phyloP scores from a whole-genome alignment of 1,140 invertebrate genomes.

The Amphibalanus amphitrite region DNA sequence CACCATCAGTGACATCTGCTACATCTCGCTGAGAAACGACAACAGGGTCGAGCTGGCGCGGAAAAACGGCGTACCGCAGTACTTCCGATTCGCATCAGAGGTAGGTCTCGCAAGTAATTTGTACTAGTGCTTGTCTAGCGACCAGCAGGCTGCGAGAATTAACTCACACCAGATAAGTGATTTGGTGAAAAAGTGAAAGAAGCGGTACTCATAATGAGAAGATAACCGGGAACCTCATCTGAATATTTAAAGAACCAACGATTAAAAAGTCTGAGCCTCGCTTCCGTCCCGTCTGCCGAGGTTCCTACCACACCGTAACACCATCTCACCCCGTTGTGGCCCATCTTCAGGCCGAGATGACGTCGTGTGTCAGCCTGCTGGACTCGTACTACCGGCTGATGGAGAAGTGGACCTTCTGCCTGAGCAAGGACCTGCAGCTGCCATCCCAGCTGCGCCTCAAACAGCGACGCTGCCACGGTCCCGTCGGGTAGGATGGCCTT shows the following conservation, averaged over 20 bases:
- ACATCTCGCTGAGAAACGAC: neutral
- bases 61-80: constrained; percentile 55
- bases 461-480: constrained; percentile 64
- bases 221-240: too few species aligned
- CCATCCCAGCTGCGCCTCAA: constrained; percentile 55
- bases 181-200: too few species aligned
- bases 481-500: constrained; percentile 67
- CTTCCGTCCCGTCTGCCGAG: too few species aligned
- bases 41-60: constrained; percentile 46
- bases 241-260: too few species aligned
- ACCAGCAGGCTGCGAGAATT: too few species aligned
- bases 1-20: neutral
- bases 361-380: constrained; percentile 63
- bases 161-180: too few species aligned
- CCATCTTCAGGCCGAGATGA: constrained; percentile 12
- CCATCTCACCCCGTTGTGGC: neutral
- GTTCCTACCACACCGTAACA: too few species aligned
- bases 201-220: too few species aligned
- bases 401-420: constrained; percentile 74
- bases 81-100: constrained; percentile 45
- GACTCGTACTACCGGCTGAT: constrained; percentile 76
- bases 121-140: too few species aligned
- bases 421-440: constrained; percentile 57
- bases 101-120: too few species aligned
- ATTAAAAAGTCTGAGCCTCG: too few species aligned